Evolutionary conservation across 2,113 vertebrate species (phyloP), one percentile per base, ranked within the genome.

Genomic region (Paradisaea rubra): DNA sequence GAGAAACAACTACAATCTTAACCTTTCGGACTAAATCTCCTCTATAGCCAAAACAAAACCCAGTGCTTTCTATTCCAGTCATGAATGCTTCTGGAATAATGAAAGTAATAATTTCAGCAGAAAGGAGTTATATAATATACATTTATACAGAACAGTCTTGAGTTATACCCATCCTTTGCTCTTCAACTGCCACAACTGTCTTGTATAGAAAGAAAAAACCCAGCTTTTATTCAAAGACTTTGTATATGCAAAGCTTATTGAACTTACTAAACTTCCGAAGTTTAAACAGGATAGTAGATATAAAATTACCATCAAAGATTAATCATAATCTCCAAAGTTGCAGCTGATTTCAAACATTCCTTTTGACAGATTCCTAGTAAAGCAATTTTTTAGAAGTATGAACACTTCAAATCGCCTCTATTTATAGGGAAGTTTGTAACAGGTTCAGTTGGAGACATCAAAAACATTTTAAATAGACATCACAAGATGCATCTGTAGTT

Each of bases 401-500:
- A 97, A 95, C 83, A 94, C 77, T 84, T 96, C 90, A 97, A 93
- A 97, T 97, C 91, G 96, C 87, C 77, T 96, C 96, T 97, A 50
- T 97, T 83, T 97, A 96, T 92, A 98, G 91, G 94, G 69, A 98
- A 97, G 97, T 78, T 97, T 95, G 69, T 88, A 97, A 97, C 93
- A 97, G 96, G 91, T 96, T 97, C 96, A 97, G 95, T 65, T 94
- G 88, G 86, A 97, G 92, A 98, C 94, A 97, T 98, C 95, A 98
- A 97, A 98, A 97, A 91, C 94, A 97, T 97, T 98, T 97, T 97
- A 98, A 98, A 98, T 94, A 98, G 97, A 97, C 95, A 97, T 89
- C 80, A 97, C 94, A 97, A 96, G 94, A 97, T 95, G 60, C 93
- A 97, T 96, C 93, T 97, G 94, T 81, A 96, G 93, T 97, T 98